Evolutionary conservation across 2,888 invertebrate genomes (phyloP), one percentile per base, ranked within the genome.

Genomic region (Andrena chrysosceles): DNA sequence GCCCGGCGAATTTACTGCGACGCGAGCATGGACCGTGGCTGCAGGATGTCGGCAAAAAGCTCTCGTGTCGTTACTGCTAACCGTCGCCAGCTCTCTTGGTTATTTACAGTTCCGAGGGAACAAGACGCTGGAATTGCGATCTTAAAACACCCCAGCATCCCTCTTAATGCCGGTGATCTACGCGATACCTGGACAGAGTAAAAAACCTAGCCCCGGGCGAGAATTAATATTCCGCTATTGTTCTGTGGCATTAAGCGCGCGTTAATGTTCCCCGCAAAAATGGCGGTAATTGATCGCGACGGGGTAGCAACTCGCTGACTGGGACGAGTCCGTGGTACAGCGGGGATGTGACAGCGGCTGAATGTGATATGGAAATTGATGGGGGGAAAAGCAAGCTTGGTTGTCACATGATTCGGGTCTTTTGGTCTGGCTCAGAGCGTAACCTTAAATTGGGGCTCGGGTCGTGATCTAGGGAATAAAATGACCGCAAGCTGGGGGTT

Each of bases 301-400:
- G 16, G 16, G 42, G 42, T 16, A 5, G 13, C 42, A 5, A 42
- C 42, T 42, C 16, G 42, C 42, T 42, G 13, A 1, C 4, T 16
- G 42, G 42, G 42, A 16, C 16, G 42, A 42, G 42, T 16, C 16
- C 4, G 5, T 5, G 42, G 16, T 16, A 16, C 16, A 42, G 42
- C 42, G 42, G 42, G 42, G 42, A 42, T 16, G 42, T 5, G 42
- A 42, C 42, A 42, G 42, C 16, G 42, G 16, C 26, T 26, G 29
- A 29, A 8, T 49, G 49, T 31, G 49, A 16, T 66, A 66, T 66
- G 66, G 66, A 66, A 66, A 66, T 66, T 48, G 66, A n/a, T 29
- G 10, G 26, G 35, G 49, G 29, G 26, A n/a, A n/a, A 48, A 48
- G 23, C 49, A 29, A n/a, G 20, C 42, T 42, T 13, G 42, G 48